Evolutionary conservation across 2,888 invertebrate species (phyloP), one percentile per base, ranked within the genome.

Genomic region (Teleogryllus oceanicus): DNA sequence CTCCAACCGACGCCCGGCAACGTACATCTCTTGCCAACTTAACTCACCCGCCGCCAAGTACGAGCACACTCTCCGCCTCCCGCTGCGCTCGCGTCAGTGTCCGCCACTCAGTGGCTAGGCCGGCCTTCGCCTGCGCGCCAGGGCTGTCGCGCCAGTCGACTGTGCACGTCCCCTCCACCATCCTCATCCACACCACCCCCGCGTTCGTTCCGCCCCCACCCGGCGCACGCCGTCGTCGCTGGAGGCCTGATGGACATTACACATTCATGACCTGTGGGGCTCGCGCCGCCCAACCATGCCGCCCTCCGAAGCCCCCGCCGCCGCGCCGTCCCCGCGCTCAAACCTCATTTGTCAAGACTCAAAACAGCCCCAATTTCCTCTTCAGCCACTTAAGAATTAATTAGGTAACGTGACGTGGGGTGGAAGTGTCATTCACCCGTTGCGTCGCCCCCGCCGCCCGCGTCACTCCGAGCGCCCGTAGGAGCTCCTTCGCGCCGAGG

Each of bases 341-440:
- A 62, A 62, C 62, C 62, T 62, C 62, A 62, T 62, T 62, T 62
- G 62, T 62, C 62, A 62, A 62, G 62, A 62, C 62, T 62, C 62
- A 62, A 62, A 62, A 62, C 62, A 62, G 62, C 16, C 62, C 62
- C 62, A 62, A 62, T 62, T 62, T 62, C 62, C 62, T 13, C 62
- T 62, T 62, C 16, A 62, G 62, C 62, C 62, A 62, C 62, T 62
- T 62, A 62, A 62, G 62, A 62, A 62, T 62, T 62, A 62, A 62
- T 62, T 62, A 62, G 62, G 8, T 62, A 62, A 62, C 62, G 62
- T 62, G n/a, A 62, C 62, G 62, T 62, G 62, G 16, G 62, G 62
- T 62, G 62, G 62, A 62, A 62, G 62, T 62, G 62, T 62, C 62
- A 62, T n/a, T 62, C 62, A 62, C 62, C 62, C 13, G 13, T 13